Evolutionary conservation across 1,140 invertebrate species (phyloP), one percentile per base, ranked within the genome.

Genomic region (Mamestra configurata): DNA sequence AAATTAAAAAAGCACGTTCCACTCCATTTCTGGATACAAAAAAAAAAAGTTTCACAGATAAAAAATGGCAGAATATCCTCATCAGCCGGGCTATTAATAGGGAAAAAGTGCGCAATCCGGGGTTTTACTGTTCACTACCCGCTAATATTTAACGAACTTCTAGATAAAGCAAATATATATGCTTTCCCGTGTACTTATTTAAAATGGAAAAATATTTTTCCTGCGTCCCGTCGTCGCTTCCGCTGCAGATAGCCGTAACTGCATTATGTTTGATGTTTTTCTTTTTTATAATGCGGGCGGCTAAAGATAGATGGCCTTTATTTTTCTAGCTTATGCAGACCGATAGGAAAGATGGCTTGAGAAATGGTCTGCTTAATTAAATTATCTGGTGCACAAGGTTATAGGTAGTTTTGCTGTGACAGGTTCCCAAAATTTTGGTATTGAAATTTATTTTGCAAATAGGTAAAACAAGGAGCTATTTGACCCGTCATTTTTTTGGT

Each of bases 191-290:
- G 82, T 88, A 90, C 91, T 91, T 92, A 90, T 92, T 92, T 91
- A 88, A 91, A 91, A 92, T 90, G 87, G 90, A 89, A 91, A 92
- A 91, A 91, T 89, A 89, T 91, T 92, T 92, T 91, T 88, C 88
- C 88, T 82, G 86, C 89, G 84, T 83, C 81, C 81, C 77, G 49
- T 77, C 77, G 59, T 71, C 84, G 80, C 53, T 59, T 79, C 72
- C 75, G 70, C 18, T 61, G 71, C 59, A 82, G 76, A 82, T 61
- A 43, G 77, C 59, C 40, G 83, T 78, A 82, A 79, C 53, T 83
- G 82, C 49, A 76, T 70, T 84, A 83, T 84, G 73, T 79, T 79
- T 76, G 59, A 59, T 72, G 53, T 82, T 79, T 82, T 82, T 81
- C 68, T 81, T 70, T 73, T 77, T 77, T 77, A 66, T 77, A 77